Evolutionary conservation across 2,797 vertebrate species (phyloP).

Genomic region (Cossypha heuglini): DNA sequence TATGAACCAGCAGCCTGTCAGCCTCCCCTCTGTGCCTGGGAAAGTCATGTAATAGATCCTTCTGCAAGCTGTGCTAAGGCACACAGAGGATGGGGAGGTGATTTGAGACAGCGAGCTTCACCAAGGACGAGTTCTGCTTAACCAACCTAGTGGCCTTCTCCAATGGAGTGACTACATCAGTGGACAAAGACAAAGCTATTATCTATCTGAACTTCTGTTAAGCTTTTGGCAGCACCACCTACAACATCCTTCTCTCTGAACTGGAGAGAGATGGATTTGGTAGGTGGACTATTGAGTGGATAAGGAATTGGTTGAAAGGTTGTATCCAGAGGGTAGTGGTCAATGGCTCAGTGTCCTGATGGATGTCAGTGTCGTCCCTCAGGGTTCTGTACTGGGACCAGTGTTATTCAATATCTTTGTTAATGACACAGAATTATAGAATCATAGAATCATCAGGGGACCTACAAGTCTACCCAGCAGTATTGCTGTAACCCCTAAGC

Average conservation of each 20-base stretch:
- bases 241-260: background rate
- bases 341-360: background rate
- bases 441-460: background rate
- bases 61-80: background rate
- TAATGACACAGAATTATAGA: background rate
- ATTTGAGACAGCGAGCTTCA: background rate
- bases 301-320: background rate
- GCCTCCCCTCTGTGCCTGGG: background rate
- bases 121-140: background rate
- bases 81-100: accelerated
- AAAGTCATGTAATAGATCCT: background rate
- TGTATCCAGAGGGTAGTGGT: accelerated
- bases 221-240: background rate
- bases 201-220: background rate
- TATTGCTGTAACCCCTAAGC: background rate
- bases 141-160: background rate
- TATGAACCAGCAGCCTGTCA: background rate
- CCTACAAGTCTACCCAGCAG: background rate
- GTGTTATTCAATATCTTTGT: background rate
- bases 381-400: background rate
- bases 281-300: background rate
- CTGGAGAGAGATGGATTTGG: background rate
- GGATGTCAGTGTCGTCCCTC: background rate
- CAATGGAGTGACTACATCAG: background rate
- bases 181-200: background rate